Evolutionary conservation across 2,797 vertebrate species (phyloP).

Genomic region (Ctenochaetus hawaiiensis): DNA sequence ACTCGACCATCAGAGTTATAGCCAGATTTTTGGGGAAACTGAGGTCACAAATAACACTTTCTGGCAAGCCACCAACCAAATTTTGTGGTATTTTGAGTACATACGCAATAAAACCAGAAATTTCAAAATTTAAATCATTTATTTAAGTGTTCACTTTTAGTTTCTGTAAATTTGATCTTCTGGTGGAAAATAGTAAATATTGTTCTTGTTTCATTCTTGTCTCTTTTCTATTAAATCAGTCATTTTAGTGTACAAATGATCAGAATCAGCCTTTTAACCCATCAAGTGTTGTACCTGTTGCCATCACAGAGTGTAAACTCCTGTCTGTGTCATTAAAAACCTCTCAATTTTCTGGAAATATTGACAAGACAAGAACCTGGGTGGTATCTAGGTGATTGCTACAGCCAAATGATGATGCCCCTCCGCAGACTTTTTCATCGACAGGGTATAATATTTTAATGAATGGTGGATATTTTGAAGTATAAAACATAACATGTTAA

Average conservation of each 20-base stretch:
- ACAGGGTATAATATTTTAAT: background rate
- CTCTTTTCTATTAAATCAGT: background rate
- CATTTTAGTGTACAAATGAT: background rate
- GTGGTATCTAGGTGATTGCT: background rate
- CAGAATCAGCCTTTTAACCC: background rate
- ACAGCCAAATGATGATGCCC: background rate
- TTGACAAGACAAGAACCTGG: background rate
- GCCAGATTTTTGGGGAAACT: background rate
- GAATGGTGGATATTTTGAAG: background rate
- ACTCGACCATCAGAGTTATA: background rate
- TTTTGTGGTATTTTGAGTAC: background rate
- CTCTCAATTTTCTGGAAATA: background rate
- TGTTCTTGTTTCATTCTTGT: background rate
- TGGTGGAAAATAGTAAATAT: background rate
- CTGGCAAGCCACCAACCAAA: background rate
- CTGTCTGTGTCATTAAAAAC: background rate
- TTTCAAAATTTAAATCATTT: background rate
- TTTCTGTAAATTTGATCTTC: background rate
- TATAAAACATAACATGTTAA: conserved; percentile 1
- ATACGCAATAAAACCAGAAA: background rate
- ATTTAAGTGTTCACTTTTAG: background rate
- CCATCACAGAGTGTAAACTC: background rate
- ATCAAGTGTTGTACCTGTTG: too few species aligned
- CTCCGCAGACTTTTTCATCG: background rate
- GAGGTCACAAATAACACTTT: background rate